Conservation (phyloP, 2,888 invertebrate genomes). For the Halictus quadricinctus region DNA sequence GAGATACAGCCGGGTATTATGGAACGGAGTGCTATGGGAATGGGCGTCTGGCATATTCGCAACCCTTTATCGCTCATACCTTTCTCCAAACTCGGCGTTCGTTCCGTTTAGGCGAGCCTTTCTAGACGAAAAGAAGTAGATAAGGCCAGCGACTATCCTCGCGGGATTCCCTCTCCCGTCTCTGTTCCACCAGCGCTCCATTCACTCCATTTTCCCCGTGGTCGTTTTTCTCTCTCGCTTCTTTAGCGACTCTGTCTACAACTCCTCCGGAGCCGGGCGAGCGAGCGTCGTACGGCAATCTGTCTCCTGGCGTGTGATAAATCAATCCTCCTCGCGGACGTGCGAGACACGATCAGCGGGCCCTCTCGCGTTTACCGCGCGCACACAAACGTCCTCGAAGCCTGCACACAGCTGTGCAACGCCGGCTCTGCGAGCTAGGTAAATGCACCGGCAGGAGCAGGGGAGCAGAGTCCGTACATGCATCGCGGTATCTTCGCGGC, state of each 20-base stretch:
- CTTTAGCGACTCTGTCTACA: slow-evolving; percentile 52
- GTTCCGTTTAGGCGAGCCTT: slow-evolving; percentile 63
- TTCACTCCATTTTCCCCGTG: slow-evolving; percentile 21
- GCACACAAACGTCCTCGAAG: slow-evolving; percentile 29
- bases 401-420: slow-evolving; percentile 7
- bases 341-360: slow-evolving; percentile 76
- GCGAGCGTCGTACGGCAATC: slow-evolving; percentile 74
- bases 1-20: not conserved
- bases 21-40: not conserved
- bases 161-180: slow-evolving; percentile 39
- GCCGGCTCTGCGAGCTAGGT: slow-evolving; percentile 29
- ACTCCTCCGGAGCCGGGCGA: slow-evolving; percentile 56
- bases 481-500: slow-evolving; percentile 30
- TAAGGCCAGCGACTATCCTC: slow-evolving; percentile 63
- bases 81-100: slow-evolving; percentile 32
- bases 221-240: slow-evolving; percentile 46
- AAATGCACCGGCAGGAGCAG: slow-evolving; percentile 24
- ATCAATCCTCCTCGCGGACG: slow-evolving; percentile 78
- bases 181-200: slow-evolving; percentile 29
- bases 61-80: slow-evolving; percentile 47
- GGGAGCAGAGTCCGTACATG: slow-evolving; percentile 29
- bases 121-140: slow-evolving; percentile 57
- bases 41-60: not conserved
- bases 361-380: slow-evolving; percentile 65
- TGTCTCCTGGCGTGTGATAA: slow-evolving; percentile 79